Conservation (phyloP, 2,888 invertebrate species). For the Pyrgus malvae region DNA sequence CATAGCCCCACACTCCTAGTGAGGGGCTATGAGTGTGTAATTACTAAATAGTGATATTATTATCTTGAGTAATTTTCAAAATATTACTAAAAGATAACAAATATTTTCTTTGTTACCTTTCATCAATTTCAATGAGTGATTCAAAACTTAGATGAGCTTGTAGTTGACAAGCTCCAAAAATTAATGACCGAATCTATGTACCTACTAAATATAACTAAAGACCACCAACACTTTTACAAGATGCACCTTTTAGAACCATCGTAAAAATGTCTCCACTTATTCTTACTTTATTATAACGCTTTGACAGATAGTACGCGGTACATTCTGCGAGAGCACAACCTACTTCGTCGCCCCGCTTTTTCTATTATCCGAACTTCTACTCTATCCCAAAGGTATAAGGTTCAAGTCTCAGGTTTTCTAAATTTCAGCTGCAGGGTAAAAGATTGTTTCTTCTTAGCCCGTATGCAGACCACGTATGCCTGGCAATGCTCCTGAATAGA, state of each 20-base stretch:
- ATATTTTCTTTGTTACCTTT: too few relatives aligned
- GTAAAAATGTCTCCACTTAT: constrained; percentile 57
- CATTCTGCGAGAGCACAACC: constrained; percentile 48
- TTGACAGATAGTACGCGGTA: constrained; percentile 66
- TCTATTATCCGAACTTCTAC: constrained; percentile 28
- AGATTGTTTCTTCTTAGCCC: constrained; percentile 41
- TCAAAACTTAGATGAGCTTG: too few relatives aligned
- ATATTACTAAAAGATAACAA: too few relatives aligned
- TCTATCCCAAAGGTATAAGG: constrained; percentile 27
- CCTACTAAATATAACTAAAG: too few relatives aligned
- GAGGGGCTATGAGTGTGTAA: too few relatives aligned
- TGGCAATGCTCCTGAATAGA: constrained; percentile 73
- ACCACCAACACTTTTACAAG: constrained; percentile 22
- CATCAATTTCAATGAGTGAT: too few relatives aligned
- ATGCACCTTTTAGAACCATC: constrained; percentile 40
- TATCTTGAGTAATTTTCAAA: too few relatives aligned
- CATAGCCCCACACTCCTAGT: too few relatives aligned
- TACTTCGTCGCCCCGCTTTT: constrained; percentile 10
- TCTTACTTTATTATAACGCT: constrained; percentile 56
- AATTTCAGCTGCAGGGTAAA: constrained; percentile 7
- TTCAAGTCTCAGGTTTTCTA: background rate
- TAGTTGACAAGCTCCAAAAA: too few relatives aligned
- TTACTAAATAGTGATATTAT: too few relatives aligned
- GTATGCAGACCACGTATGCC: constrained; percentile 66
- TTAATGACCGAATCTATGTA: too few relatives aligned